Conservation (phyloP, 2,113 vertebrate species). For the Micronycteris hirsuta region DNA sequence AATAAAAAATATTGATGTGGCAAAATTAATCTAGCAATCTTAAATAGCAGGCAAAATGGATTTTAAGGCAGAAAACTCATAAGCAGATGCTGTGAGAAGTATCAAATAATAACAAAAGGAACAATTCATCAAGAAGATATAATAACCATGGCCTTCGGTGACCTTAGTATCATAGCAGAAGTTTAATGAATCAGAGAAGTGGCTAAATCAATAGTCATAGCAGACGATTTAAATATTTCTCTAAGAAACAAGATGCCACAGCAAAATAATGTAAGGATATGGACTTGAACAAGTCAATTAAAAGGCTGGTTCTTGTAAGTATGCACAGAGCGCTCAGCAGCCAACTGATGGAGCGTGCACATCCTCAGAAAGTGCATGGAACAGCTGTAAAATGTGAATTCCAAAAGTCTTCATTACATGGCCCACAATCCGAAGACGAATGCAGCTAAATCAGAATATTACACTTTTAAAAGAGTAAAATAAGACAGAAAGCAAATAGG, state of each 20-base stretch:
- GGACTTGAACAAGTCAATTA: background rate
- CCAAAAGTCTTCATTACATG: background rate
- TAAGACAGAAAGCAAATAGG: background rate
- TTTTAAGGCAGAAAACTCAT: background rate
- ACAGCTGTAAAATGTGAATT: background rate
- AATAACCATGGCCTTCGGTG: background rate
- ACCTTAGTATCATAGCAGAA: background rate
- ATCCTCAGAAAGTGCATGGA: background rate
- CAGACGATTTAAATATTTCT: background rate
- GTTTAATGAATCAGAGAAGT: background rate
- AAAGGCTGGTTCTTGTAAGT: background rate
- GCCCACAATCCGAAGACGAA: background rate
- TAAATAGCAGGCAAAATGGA: background rate
- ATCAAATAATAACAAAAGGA: background rate
- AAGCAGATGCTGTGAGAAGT: background rate
- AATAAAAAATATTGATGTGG: background rate
- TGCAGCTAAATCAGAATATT: background rate
- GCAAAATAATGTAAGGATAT: background rate
- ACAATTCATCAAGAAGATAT: background rate
- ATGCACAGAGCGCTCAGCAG: background rate
- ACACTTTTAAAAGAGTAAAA: background rate
- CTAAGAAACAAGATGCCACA: background rate
- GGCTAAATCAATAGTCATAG: background rate
- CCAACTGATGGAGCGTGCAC: accelerated
- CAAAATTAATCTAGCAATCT: background rate